phyloP scores from a whole-genome alignment of 2,888 invertebrate species.

The Ophion obscuratus region DNA sequence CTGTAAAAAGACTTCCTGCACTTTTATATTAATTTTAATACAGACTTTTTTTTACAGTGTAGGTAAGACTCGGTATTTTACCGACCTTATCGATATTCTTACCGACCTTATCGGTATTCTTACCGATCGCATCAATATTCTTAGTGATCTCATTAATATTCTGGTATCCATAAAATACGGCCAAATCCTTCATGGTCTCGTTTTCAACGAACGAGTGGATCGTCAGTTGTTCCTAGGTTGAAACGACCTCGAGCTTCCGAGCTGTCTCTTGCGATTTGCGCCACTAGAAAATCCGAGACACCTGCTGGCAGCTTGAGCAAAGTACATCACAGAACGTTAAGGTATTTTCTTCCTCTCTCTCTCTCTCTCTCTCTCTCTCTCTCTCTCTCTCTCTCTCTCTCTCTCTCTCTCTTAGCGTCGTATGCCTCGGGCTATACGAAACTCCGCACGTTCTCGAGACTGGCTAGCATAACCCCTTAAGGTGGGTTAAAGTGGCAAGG shows the following conservation, averaged over 20 bases:
- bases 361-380: conserved; percentile 46
- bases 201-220: neutral
- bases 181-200: neutral
- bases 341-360: conserved; percentile 12
- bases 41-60: too few relatives aligned
- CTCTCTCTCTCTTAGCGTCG: conserved; percentile 34
- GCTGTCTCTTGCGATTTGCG: conserved; percentile 19
- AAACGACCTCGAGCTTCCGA: conserved; percentile 3
- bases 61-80: too few relatives aligned
- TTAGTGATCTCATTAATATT: too few relatives aligned
- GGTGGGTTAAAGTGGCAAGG: conserved; percentile 81
- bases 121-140: neutral
- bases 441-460: conserved; percentile 69
- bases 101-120: too few relatives aligned
- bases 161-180: neutral
- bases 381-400: conserved; percentile 46
- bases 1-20: too few relatives aligned
- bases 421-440: conserved; percentile 57
- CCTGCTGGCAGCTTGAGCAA: conserved; percentile 51
- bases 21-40: too few relatives aligned
- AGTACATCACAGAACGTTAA: conserved; percentile 40
- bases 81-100: neutral
- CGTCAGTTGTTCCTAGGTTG: neutral
- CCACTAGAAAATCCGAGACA: conserved; percentile 31
- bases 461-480: conserved; percentile 78